Evolutionary conservation across 2,113 vertebrate species (phyloP), one percentile per base, ranked within the genome.

Genomic region (Meles meles): DNA sequence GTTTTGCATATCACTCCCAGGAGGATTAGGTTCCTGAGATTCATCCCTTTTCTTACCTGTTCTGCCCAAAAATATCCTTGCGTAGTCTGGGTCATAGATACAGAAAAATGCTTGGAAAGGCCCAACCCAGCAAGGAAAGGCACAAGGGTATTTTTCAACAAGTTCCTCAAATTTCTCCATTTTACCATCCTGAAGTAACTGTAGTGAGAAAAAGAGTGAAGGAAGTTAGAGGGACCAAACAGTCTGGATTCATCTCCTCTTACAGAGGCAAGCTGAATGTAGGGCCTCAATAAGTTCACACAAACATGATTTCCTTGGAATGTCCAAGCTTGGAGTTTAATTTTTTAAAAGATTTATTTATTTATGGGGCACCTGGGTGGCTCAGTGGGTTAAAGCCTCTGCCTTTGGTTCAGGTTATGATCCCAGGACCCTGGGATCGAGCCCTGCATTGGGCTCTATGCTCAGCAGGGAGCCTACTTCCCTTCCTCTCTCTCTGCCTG

Each of bases 31-130:
- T 80, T 71, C 59, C 39, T 17, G 72, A 91, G 61, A 69, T 52
- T 42, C 37, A 49, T 20, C 44, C 10, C 18, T 77, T 92, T 94
- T 74, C 98, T 98, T 93, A 99, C 99, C 99, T 98, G 99, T 98
- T 97, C 99, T 98, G 79, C 95, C 89, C 59, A 99, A 94, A 61
- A 99, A 27, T 17, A 98, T 98, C 98, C 99, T 99, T 23, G 97
- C 98, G 94, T 99, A 99, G 81, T 99, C 99, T 23, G 99, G 99
- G 89, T 99, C 99, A 89, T 99, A 98, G 96, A 99, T 98, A 69
- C 82, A 98, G 29, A 99, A 89, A 63, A 98, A 59, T 76, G 96
- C 96, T 31, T 97, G 29, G 82, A 98, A 98, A 1, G 99, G 99
- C 1, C 99, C 99, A 90, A 99, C 93, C 99, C 99, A 99, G 15